A percentile compares a stretch with the other conserved stretches of the same genome.
Conservation (phyloP, 2,888 invertebrate species). For the Phyllotreta cruciferae region DNA sequence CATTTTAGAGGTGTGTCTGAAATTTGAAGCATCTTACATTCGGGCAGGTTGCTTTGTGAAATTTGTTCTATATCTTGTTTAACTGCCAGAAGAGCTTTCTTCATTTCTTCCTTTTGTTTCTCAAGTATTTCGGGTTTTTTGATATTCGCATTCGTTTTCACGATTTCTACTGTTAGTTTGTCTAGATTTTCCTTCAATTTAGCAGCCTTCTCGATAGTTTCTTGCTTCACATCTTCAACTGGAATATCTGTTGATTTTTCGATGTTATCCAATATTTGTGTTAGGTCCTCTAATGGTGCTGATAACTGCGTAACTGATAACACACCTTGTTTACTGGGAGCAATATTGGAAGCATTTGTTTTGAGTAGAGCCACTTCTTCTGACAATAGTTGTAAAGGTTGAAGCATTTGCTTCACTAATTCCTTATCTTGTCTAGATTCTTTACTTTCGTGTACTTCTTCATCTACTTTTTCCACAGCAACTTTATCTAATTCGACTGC, state of each 20-base stretch:
- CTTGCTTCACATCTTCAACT: too few species aligned
- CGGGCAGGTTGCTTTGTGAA: background rate
- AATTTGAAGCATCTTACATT: background rate
- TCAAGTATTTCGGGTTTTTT: slow-evolving; percentile 23
- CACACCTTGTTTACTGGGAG: too few species aligned
- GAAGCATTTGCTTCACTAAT: too few species aligned
- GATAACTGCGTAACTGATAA: too few species aligned
- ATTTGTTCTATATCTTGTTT: slow-evolving; percentile 28
- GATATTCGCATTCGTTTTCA: slow-evolving; percentile 25
- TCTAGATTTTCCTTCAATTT: slow-evolving; percentile 30
- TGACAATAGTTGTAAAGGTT: too few species aligned
- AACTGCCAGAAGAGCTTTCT: slow-evolving; percentile 26
- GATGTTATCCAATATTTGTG: slow-evolving; percentile 1
- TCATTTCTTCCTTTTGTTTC: slow-evolving; percentile 33
- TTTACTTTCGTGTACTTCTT: background rate
- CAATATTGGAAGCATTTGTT: too few species aligned
- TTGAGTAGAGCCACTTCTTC: too few species aligned
- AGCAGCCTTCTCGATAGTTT: background rate
- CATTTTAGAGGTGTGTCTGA: background rate
- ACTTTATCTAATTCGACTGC: slow-evolving; percentile 24
- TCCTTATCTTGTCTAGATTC: too few species aligned
- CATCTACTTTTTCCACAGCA: background rate
- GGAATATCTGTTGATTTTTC: slow-evolving; percentile 1
- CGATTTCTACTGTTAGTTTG: slow-evolving; percentile 32
- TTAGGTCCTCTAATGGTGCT: too few species aligned